Conservation (phyloP, 2,113 vertebrate species). For the Willisornis vidua region DNA sequence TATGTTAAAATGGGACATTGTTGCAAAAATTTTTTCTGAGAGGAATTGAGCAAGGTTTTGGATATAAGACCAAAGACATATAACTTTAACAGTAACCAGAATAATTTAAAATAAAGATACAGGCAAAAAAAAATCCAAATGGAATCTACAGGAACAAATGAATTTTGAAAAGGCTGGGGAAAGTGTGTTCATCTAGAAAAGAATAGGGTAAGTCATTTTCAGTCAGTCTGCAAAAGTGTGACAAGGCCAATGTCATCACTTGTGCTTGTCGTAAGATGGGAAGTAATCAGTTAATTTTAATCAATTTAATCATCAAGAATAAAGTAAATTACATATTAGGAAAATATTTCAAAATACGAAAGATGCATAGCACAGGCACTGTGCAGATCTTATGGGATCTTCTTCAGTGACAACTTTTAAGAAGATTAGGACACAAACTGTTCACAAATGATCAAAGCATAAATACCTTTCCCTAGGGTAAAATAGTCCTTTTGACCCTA, state of each 20-base stretch:
- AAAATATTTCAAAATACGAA: not conserved
- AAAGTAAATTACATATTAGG: not conserved
- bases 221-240: not conserved
- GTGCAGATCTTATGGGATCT: not conserved
- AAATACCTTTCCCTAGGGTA: not conserved
- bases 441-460: not conserved
- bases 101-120: not conserved
- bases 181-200: not conserved
- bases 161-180: not conserved
- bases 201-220: not conserved
- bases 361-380: not conserved
- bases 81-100: not conserved
- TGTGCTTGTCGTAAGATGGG: not conserved
- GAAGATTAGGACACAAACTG: not conserved
- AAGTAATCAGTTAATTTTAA: not conserved
- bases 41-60: not conserved
- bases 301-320: not conserved
- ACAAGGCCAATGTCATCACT: not conserved
- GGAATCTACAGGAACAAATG: not conserved
- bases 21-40: not conserved
- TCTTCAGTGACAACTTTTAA: not conserved
- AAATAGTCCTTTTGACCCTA: not conserved
- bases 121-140: not conserved
- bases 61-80: not conserved
- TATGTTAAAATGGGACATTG: rapidly evolving